Evolutionary conservation across 2,797 vertebrate species (phyloP), one percentile per base, ranked within the genome.

Genomic region (Psittacula derbiana): DNA sequence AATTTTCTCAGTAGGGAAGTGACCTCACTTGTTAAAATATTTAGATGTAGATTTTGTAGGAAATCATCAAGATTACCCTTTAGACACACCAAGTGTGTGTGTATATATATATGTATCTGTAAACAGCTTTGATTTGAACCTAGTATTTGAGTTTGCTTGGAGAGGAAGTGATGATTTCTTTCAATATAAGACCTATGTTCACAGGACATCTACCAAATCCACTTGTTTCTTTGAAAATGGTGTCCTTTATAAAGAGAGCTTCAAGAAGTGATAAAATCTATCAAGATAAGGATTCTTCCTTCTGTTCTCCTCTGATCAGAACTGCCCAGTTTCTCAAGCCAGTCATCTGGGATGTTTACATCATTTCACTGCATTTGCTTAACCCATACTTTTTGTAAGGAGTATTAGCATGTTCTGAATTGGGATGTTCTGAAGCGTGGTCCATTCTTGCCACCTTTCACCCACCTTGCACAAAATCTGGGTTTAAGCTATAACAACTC

Each of bases 1-100:
- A 50, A 71, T 53, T 52, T 86, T 66, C 53, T 71, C 74, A 78
- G 64, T 64, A 72, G 40, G 66, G 53, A 92, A 78, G 44, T 3
- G 12, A 85, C 40, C 49, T 41, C 58, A 75, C 10, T 74, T 92
- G 30, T 84, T 90, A 90, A 92, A 93, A 93, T 91, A 96, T 73
- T 86, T 78, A 90, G 24, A 71, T 10, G 24, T 41, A 78, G 1
- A 2, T 81, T 96, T 90, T 95, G 62, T 73, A 89, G 91, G 86
- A 89, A 93, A 91, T 78, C 8, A 0, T 89, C 86, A 91, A n/a
- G 33, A 89, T 78, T 81, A 91, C 86, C 72, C 58, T 74, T 79
- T 75, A 90, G 78, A 79, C 67, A 74, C 5, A 24, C 6, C 30
- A 18, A 33, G 19, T n/a, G 53, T n/a, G 31, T n/a, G 30, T 31